Percentiles rank a stretch among this genome's conserved stretches.
Evolutionary conservation across 2,888 invertebrate genomes (phyloP).

Genomic region (Hydraecia micacea): DNA sequence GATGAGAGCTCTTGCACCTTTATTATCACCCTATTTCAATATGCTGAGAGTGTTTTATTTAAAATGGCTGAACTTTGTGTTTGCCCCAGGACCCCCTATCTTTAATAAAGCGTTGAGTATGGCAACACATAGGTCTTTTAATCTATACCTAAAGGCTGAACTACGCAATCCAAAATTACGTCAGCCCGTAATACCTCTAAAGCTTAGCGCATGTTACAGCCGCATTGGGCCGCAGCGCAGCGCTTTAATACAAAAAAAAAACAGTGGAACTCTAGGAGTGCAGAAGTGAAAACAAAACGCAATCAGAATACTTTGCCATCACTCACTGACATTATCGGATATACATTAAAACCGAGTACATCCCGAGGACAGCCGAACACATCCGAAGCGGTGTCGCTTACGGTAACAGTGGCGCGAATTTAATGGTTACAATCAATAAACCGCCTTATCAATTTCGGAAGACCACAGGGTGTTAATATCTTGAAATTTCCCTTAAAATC

Average conservation of each 20-base stretch:
- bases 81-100: neutral
- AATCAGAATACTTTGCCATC: too few species aligned
- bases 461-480: neutral
- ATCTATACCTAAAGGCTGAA: neutral
- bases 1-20: constrained; percentile 47
- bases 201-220: neutral
- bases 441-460: neutral
- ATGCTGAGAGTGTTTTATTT: constrained; percentile 24
- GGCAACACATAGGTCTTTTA: neutral
- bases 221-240: too few species aligned
- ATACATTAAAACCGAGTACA: too few species aligned
- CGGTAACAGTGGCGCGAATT: too few species aligned
- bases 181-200: neutral
- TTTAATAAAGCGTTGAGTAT: neutral
- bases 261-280: too few species aligned
- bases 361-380: too few species aligned
- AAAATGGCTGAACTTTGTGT: constrained; percentile 29
- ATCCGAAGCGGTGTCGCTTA: too few species aligned
- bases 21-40: constrained; percentile 45
- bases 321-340: too few species aligned
- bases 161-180: neutral
- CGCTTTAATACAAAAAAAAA: too few species aligned
- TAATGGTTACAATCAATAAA: neutral
- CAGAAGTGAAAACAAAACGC: too few species aligned
- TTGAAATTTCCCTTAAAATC: neutral